phyloP scores from a whole-genome alignment of 2,888 invertebrate genomes.

The Quadroppia sp. region DNA sequence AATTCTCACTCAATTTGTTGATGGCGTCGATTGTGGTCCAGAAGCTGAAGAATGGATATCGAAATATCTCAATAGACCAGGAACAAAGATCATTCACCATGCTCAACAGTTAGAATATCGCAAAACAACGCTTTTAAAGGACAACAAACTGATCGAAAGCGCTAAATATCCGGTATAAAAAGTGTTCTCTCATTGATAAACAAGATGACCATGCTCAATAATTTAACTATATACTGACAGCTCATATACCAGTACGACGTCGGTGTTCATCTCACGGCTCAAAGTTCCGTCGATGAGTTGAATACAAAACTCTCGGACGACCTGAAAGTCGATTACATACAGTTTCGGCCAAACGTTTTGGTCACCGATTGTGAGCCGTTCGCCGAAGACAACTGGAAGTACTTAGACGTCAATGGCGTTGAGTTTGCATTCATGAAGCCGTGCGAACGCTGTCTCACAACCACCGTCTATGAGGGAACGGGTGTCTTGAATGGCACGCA shows the following conservation, averaged over 20 bases:
- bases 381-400: conserved; percentile 42
- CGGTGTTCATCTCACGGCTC: conserved; percentile 31
- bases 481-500: conserved; percentile 37
- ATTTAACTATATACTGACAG: neutral
- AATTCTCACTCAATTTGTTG: conserved; percentile 3
- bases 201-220: too few species aligned
- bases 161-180: neutral
- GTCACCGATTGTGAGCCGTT: conserved; percentile 26
- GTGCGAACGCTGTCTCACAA: conserved; percentile 40
- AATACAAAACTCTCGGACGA: conserved; percentile 28
- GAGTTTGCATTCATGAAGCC: conserved; percentile 27
- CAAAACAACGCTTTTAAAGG: neutral
- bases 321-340: conserved; percentile 16
- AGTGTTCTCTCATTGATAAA: neutral
- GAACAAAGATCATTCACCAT: conserved; percentile 15
- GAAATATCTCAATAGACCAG: neutral
- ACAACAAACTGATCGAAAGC: neutral
- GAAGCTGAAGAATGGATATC: conserved; percentile 25
- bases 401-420: conserved; percentile 28
- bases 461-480: conserved; percentile 42
- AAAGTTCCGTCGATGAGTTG: conserved; percentile 41
- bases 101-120: neutral
- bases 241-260: conserved; percentile 40
- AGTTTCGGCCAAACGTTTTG: conserved; percentile 43
- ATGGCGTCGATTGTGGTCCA: conserved; percentile 21